Evolutionary conservation across 2,888 invertebrate species (phyloP).

Genomic region (Parnassius mnemosyne): DNA sequence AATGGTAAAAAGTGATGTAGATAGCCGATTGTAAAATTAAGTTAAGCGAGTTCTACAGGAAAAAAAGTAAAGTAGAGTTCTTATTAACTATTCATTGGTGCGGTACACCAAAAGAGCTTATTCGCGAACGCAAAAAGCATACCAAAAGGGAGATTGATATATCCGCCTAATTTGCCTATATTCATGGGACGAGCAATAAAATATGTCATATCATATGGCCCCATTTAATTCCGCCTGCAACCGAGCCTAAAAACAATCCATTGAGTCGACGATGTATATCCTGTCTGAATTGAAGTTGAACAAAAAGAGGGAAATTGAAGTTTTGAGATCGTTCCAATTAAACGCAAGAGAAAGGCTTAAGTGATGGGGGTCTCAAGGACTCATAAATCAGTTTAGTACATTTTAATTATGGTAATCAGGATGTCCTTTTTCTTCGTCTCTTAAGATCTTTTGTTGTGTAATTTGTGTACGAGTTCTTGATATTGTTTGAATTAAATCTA

Average conservation of each 20-base stretch:
- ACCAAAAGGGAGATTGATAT: slow-evolving; percentile 65
- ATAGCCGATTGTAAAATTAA: slow-evolving; percentile 40
- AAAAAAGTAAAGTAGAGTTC: slow-evolving; percentile 28
- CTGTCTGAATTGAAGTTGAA: slow-evolving; percentile 57
- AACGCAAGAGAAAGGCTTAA: slow-evolving; percentile 59
- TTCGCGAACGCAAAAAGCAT: slow-evolving; percentile 45
- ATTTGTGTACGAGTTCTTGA: slow-evolving; percentile 39
- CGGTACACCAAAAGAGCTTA: slow-evolving; percentile 43
- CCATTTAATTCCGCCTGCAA: slow-evolving; percentile 57
- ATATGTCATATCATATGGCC: slow-evolving; percentile 75
- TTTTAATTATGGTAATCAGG: slow-evolving; percentile 57
- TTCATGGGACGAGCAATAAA: slow-evolving; percentile 61
- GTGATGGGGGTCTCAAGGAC: slow-evolving; percentile 65
- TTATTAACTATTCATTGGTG: slow-evolving; percentile 57
- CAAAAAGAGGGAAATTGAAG: slow-evolving; percentile 61
- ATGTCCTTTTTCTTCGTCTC: slow-evolving; percentile 44
- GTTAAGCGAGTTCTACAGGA: slow-evolving; percentile 20
- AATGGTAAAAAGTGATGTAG: slow-evolving; percentile 42
- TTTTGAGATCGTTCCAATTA: slow-evolving; percentile 69
- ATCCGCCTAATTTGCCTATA: slow-evolving; percentile 77
- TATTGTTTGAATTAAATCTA: slow-evolving; percentile 39
- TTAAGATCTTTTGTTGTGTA: slow-evolving; percentile 47
- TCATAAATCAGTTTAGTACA: slow-evolving; percentile 54
- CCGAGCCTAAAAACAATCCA: slow-evolving; percentile 68
- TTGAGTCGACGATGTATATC: slow-evolving; percentile 66